Evolutionary conservation across 2,113 vertebrate species (phyloP).

Genomic region (Apistogramma diplotaenia): DNA sequence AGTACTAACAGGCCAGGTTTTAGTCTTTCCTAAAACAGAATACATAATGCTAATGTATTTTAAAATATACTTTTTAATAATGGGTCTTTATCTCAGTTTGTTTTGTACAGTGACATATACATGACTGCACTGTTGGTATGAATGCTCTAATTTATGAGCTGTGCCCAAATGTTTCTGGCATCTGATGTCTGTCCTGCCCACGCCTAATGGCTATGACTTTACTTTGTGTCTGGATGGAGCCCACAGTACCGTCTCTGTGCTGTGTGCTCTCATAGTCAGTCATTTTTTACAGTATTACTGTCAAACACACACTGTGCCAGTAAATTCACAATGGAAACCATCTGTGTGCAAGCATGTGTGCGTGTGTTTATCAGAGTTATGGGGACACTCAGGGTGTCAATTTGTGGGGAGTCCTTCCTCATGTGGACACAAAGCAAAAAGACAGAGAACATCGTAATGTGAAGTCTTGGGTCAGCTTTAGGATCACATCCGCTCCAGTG

Average conservation of each 20-base stretch:
- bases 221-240: neutral
- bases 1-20: neutral
- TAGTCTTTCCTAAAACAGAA: too few species aligned
- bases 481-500: neutral
- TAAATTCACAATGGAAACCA: conserved; percentile 58
- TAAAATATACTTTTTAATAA: neutral
- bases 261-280: neutral
- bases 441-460: neutral
- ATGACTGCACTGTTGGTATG: neutral
- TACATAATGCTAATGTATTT: neutral
- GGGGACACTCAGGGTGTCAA: neutral
- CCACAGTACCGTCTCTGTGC: conserved; percentile 33
- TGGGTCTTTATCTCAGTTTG: neutral
- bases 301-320: conserved; percentile 43
- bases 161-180: neutral
- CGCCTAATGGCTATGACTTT: neutral
- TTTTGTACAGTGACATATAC: neutral
- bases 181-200: neutral
- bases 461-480: neutral
- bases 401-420: neutral
- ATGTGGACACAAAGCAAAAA: neutral
- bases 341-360: conserved; percentile 8
- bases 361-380: neutral
- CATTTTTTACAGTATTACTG: conserved; percentile 52
- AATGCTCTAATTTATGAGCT: neutral